Base-by-base conservation (phyloP, 2,797 vertebrate genomes). In the Columba guinea region DNA sequence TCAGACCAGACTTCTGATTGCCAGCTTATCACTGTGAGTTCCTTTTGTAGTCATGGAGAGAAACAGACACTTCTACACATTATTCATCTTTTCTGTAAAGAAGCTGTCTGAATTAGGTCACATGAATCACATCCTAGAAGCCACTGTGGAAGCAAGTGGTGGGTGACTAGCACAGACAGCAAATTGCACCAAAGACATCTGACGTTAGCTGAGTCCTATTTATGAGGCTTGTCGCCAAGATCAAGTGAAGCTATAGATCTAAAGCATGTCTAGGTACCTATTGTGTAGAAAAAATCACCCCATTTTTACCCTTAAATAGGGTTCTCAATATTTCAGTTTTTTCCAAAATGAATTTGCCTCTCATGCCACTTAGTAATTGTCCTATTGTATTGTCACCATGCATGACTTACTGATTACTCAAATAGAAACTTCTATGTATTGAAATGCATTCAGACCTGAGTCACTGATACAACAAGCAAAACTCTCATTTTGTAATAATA, bases 41-140 rank as follows among this genome's bases (percentile, higher is more conserved):
- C 14, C 26, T 75, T 59, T 59, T 63, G 46, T 39, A 81, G 63
- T 62, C 48, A 30, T 1, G 9, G n/a, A 71, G 63, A 89, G 59
- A 88, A 84, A 48, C 5, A 77, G 67, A 69, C 58, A 52, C 14
- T 84, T 96, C 22, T n/a, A 74, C 63, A 55, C 28, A 34, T 92
- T 92, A 84, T 93, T 95, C 35, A 79, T 90, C 44, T 64, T 37
- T 87, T 56, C 77, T 41, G 32, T 56, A 79, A 93, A 74, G 74
- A 37, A 96, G 86, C 14, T 1, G 19, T 41, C 49, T 94, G 92
- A 94, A 90, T 80, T 76, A 89, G 81, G 92, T 95, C 68, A 84
- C 74, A 67, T 87, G 84, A 93, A 82, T 95, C 94, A 93, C 67
- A 37, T 41, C 74, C 67, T 63, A 90, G 87, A 75, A 91, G 77